A percentile compares a stretch with the other conserved stretches of the same genome.
Evolutionary conservation across 2,888 invertebrate genomes (phyloP).

Genomic region (Bugula neritina): DNA sequence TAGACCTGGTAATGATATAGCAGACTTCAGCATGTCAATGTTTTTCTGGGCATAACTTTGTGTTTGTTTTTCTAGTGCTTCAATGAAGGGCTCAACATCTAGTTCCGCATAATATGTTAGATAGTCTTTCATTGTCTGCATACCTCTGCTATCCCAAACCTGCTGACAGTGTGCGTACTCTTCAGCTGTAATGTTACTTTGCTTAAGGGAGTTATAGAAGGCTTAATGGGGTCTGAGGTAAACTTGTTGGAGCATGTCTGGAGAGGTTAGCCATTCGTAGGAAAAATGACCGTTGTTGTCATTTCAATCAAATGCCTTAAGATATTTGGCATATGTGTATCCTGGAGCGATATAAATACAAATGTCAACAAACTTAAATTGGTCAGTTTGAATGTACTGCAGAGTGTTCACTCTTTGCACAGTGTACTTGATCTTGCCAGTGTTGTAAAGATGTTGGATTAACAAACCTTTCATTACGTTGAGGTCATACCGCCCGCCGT

Average conservation of each 20-base stretch:
- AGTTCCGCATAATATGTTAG: background rate
- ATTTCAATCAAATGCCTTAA: background rate
- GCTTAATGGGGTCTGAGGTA: background rate
- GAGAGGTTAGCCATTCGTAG: background rate
- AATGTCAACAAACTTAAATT: background rate
- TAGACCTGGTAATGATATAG: slow-evolving; percentile 3
- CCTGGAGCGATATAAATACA: background rate
- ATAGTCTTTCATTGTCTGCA: background rate
- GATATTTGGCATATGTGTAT: background rate
- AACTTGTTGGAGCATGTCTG: background rate
- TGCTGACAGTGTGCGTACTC: background rate
- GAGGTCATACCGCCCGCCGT: background rate
- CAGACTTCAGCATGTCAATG: background rate
- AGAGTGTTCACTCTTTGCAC: background rate
- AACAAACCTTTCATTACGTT: background rate
- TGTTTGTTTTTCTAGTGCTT: background rate
- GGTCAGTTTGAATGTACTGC: background rate
- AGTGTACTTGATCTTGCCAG: background rate
- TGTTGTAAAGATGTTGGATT: background rate
- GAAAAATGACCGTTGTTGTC: background rate
- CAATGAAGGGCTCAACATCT: background rate
- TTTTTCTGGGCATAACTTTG: background rate
- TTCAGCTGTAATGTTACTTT: background rate
- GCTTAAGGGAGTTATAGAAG: background rate
- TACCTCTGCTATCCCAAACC: background rate